phyloP scores from a whole-genome alignment of 1,140 invertebrate genomes.

The Aphaenogaster ashmeadi region DNA sequence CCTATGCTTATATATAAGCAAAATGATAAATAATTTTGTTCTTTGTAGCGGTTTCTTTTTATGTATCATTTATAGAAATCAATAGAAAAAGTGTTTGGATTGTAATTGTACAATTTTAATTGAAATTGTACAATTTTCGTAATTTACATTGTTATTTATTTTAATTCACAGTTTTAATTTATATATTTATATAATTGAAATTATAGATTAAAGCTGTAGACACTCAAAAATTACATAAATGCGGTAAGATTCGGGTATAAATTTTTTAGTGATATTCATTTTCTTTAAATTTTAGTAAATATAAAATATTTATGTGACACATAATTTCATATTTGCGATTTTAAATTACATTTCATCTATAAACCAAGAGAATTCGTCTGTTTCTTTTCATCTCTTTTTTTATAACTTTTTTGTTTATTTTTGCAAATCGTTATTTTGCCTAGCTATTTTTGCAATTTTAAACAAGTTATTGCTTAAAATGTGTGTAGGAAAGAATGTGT shows the following conservation, averaged over 20 bases:
- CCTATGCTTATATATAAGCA: neutral
- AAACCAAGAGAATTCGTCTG: neutral
- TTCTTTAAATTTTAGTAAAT: neutral
- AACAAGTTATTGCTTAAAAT: neutral
- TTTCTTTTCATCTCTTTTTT: neutral
- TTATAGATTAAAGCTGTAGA: neutral
- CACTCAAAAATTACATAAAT: neutral
- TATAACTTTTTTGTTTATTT: neutral
- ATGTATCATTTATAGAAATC: neutral
- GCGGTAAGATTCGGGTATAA: neutral
- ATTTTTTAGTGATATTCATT: neutral
- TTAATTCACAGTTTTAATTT: no score
- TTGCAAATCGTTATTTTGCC: neutral
- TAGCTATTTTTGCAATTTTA: slow-evolving; percentile 6
- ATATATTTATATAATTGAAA: neutral
- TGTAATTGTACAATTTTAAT: neutral
- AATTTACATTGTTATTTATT: neutral
- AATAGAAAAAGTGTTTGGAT: neutral
- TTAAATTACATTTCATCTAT: slow-evolving; percentile 15
- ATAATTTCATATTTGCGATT: neutral
- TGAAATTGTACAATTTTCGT: neutral
- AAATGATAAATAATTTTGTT: slow-evolving; percentile 51
- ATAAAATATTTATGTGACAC: neutral
- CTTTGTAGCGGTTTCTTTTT: slow-evolving; percentile 33
- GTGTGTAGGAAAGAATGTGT: no score